Base-by-base conservation (phyloP, 1,140 invertebrate genomes). In the Acromyrmex charruanus region DNA sequence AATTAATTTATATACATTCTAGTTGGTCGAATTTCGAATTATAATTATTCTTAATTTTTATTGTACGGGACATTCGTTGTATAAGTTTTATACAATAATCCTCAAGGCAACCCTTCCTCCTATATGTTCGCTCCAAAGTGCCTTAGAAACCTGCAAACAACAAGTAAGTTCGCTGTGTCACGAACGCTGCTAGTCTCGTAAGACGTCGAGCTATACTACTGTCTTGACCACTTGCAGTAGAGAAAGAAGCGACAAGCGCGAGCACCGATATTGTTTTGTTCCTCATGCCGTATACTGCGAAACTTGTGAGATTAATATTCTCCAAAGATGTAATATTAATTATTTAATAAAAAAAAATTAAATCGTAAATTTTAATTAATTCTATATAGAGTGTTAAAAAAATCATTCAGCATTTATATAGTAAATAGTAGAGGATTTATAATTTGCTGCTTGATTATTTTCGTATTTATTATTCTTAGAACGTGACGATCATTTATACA, bases 1-100 rank as follows among this genome's bases (percentile, higher is more conserved):
- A 44, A 44, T 39, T 44, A 1, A 44, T 10, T 44, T 44, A 10
- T 44, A 44, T 44, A 44, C 9, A 44, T 44, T 44, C 39, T 39
- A 39, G 6, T 35, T 7, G 35, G 39, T 10, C 39, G 1, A 44
- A 44, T 44, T 44, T 44, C 1, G 2, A 44, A 44, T 44, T 44
- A 44, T 44, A 44, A 44, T 44, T 44, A 12, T 88, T 88, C 49
- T 14, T 88, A 88, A 89, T 89, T 89, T 89, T 89, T 89, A 89
- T 59, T 16, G 59, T 55, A 18, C 35, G 6, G 25, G 28, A 35
- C n/a, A 28, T 5, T 39, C 28, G 39, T 14, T 61, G 12, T 59
- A 72, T 63, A 86, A 65, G 74, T 4, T 75, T 61, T 28, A 59
- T 68, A 35, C 59, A 61, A 3, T 53, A 49, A n/a, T 88, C 69